A percentile compares a stretch with the other conserved stretches of the same genome.
Conservation (phyloP, 2,797 vertebrate genomes). For the Bradypodion pumilum region DNA sequence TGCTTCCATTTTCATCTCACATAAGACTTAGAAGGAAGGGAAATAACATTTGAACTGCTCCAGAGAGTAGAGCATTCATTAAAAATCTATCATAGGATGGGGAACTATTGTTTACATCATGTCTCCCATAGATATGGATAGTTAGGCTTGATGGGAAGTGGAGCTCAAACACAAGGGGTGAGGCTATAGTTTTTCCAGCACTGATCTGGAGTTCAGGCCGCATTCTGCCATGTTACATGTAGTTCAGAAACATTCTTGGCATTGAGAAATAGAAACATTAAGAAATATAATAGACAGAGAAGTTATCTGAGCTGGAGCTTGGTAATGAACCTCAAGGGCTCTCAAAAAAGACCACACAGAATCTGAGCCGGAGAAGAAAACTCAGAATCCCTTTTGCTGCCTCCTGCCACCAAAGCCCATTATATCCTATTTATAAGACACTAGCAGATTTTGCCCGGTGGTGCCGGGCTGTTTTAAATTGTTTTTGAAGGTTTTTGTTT, state of each 20-base stretch:
- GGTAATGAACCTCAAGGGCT: not conserved
- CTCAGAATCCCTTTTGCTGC: not conserved
- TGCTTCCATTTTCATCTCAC: not conserved
- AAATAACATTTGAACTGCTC: not conserved
- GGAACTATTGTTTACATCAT: too few species aligned
- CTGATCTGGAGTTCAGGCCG: not conserved
- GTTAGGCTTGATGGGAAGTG: not conserved
- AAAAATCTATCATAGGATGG: not conserved
- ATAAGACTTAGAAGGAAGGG: not conserved
- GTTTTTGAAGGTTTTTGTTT: too few species aligned
- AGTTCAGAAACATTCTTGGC: not conserved
- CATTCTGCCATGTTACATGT: not conserved
- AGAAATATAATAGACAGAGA: not conserved
- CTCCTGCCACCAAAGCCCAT: not conserved
- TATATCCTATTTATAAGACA: not conserved
- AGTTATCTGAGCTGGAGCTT: too few species aligned
- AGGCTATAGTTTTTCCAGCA: not conserved
- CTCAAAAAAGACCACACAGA: too few species aligned
- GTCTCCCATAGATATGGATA: not conserved
- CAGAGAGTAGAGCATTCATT: constrained; percentile 3
- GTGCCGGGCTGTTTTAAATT: too few species aligned
- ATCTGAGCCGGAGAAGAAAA: not conserved
- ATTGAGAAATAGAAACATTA: not conserved
- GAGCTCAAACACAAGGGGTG: not conserved
- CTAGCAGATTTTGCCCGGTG: too few species aligned